These are phyloP conservation scores for Actinostola sp. DNA, from an alignment of 92 coral and sea anemone genomes.

Conservation along the genomic window DNA sequence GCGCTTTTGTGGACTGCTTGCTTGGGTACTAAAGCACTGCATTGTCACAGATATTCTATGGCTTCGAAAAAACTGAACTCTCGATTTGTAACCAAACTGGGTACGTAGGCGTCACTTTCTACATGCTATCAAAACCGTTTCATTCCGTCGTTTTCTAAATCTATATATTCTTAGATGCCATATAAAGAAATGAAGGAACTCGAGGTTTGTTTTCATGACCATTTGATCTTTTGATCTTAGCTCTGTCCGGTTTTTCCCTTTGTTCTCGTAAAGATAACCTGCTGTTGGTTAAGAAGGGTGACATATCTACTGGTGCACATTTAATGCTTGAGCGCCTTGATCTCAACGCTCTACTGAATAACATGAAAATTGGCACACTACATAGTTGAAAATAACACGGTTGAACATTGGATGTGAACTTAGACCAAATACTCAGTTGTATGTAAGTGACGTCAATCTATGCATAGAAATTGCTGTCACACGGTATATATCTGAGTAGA, in stretches of 20 bases:
- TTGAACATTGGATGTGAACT: constrained; percentile 11
- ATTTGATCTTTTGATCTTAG: constrained; percentile 53
- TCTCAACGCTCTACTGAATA: constrained; percentile 17
- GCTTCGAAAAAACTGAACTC: too few species aligned
- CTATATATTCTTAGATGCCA: neutral
- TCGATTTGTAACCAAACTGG: too few species aligned
- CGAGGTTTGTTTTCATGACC: constrained; percentile 24
- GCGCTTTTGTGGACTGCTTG: too few species aligned
- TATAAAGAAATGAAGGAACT: neutral
- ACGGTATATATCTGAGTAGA: too few species aligned
- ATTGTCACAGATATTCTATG: too few species aligned
- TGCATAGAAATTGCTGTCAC: too few species aligned
- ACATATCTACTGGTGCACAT: constrained; percentile 25
- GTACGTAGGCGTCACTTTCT: too few species aligned
- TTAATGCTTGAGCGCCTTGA: constrained; percentile 28
- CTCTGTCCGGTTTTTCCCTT: neutral
- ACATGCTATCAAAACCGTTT: too few species aligned
- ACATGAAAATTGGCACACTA: constrained; percentile 13
- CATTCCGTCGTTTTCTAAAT: too few species aligned
- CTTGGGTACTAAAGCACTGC: too few species aligned
- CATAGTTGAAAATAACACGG: constrained; percentile 6
- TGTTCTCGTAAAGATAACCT: constrained; percentile 19
- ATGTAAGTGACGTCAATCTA: too few species aligned
- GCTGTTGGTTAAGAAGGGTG: constrained; percentile 1
- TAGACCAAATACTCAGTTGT: too few species aligned